Evolutionary conservation across 2,888 invertebrate genomes (phyloP).

Genomic region (Heliconius aoede): DNA sequence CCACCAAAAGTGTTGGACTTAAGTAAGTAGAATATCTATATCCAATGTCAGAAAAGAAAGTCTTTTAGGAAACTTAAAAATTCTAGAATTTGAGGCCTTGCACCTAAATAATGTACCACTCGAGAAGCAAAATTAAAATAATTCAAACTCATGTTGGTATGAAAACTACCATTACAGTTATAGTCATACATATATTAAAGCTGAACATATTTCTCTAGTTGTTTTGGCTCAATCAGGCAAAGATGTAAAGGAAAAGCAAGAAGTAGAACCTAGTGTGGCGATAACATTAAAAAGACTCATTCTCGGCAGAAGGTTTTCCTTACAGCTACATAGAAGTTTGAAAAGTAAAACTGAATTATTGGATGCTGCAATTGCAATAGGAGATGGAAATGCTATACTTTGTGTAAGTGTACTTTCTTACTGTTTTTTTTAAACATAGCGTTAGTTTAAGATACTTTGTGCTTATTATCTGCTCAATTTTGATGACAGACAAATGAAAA

Average conservation of each 20-base stretch:
- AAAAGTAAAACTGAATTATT: conserved; percentile 88
- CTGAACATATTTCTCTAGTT: conserved; percentile 58
- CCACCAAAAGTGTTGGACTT: conserved; percentile 73
- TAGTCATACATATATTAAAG: not conserved
- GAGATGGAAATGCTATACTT: conserved; percentile 91
- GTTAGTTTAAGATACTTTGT: no score
- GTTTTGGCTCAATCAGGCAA: conserved; percentile 83
- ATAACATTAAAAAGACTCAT: conserved; percentile 74
- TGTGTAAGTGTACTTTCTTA: no score
- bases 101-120: no score
- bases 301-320: conserved; percentile 78
- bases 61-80: no score
- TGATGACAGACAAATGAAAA: no score
- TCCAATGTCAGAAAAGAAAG: no score
- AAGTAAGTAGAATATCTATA: conserved; percentile 64
- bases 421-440: no score
- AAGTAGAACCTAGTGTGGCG: conserved; percentile 63
- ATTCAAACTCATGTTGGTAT: no score
- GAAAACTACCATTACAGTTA: no score
- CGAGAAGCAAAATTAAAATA: no score
- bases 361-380: conserved; percentile 87
- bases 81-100: no score
- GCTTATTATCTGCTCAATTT: no score
- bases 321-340: conserved; percentile 83
- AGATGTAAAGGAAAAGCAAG: conserved; percentile 64